Percentiles rank a stretch among this genome's conserved stretches.
phyloP scores from a whole-genome alignment of 1,140 invertebrate species.

The Centruroides sculpturatus region DNA sequence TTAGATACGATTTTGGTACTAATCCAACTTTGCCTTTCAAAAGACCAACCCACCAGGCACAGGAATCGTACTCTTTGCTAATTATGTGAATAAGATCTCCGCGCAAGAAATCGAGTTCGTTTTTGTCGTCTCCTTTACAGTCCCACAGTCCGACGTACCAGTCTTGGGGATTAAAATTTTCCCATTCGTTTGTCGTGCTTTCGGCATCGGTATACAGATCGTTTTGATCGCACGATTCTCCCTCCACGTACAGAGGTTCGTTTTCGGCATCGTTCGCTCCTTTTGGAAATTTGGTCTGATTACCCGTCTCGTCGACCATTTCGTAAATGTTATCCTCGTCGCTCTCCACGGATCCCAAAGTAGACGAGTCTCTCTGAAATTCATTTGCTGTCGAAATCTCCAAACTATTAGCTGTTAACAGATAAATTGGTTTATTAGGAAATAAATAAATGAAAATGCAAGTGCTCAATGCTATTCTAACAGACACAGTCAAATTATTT shows the following conservation, averaged over 20 bases:
- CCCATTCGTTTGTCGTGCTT: no score
- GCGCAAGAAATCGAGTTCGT: constrained; percentile 9
- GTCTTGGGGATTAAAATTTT: constrained; percentile 7
- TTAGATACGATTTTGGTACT: constrained; percentile 14
- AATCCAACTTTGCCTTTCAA: constrained; percentile 12
- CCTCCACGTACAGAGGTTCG: neutral
- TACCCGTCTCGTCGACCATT: neutral
- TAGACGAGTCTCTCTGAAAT: no score
- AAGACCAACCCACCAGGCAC: constrained; percentile 14
- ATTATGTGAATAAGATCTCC: constrained; percentile 15
- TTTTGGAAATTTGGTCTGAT: no score
- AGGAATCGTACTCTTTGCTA: constrained; percentile 11
- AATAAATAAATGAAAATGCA: no score
- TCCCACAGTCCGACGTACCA: constrained; percentile 16
- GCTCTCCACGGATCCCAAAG: neutral
- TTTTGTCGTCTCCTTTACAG: constrained; percentile 6
- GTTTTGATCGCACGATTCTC: neutral
- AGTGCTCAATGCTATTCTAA: no score
- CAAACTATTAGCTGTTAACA: no score
- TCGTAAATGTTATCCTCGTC: neutral
- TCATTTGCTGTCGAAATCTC: no score
- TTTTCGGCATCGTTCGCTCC: no score
- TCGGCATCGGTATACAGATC: neutral
- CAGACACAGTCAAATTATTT: no score
- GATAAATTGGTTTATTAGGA: no score